Percentiles rank a stretch among this genome's conserved stretches.
These are phyloP conservation scores for Heterotis niloticus DNA, from an alignment of 2,113 vertebrate species.

Conservation along the genomic window DNA sequence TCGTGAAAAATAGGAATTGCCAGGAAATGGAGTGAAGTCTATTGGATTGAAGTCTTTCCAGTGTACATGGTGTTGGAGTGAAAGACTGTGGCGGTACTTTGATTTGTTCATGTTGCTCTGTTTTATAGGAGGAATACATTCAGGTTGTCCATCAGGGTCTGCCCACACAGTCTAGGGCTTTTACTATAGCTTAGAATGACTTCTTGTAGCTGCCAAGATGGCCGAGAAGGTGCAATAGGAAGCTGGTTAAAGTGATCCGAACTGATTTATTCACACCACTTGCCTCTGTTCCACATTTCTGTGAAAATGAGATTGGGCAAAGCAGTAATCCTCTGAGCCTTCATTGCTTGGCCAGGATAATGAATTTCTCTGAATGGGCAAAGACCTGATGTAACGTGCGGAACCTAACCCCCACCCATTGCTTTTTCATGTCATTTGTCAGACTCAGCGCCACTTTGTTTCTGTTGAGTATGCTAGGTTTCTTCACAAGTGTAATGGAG, in stretches of 20 bases:
- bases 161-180: too few species aligned
- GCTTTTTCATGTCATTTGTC: background rate
- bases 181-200: too few species aligned
- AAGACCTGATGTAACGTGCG: background rate
- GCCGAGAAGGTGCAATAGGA: background rate
- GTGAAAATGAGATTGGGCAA: background rate
- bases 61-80: too few species aligned
- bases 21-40: too few species aligned
- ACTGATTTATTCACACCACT: background rate
- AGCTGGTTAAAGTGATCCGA: background rate
- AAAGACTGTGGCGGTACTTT: too few species aligned
- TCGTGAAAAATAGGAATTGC: too few species aligned
- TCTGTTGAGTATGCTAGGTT: constrained; percentile 28
- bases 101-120: too few species aligned
- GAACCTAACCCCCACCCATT: background rate
- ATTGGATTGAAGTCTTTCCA: too few species aligned
- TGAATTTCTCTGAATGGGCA: background rate
- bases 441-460: constrained; percentile 23
- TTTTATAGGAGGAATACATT: too few species aligned
- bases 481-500: constrained; percentile 25
- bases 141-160: too few species aligned
- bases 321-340: background rate
- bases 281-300: too few species aligned
- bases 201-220: too few species aligned
- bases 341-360: background rate